Evolutionary conservation across 2,113 vertebrate species (phyloP).

Genomic region (Toxotes jaculatrix): DNA sequence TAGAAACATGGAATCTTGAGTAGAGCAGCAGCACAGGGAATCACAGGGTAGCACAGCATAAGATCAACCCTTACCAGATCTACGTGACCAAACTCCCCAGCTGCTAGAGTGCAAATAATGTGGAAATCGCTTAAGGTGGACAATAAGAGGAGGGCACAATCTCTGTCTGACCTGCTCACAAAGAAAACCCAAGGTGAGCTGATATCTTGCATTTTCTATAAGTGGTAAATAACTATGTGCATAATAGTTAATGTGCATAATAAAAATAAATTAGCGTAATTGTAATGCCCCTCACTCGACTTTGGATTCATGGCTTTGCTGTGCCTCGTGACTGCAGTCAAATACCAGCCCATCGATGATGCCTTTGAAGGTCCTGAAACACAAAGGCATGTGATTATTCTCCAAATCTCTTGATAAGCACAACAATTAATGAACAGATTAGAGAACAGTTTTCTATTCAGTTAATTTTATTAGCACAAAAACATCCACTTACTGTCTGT

Average conservation of each 20-base stretch:
- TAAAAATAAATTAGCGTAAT: not conserved
- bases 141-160: slow-evolving; percentile 54
- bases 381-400: not conserved
- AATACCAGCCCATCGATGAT: slow-evolving; percentile 55
- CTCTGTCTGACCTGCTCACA: slow-evolving; percentile 66
- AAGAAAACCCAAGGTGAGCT: slow-evolving; percentile 20
- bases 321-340: slow-evolving; percentile 54
- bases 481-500: slow-evolving; percentile 80
- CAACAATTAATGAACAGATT: not conserved
- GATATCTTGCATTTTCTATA: not conserved
- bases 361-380: slow-evolving; percentile 76
- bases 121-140: slow-evolving; percentile 79
- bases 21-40: not conserved
- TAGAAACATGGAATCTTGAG: slow-evolving; percentile 52
- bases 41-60: not conserved
- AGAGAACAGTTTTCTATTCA: not conserved
- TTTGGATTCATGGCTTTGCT: slow-evolving; percentile 48
- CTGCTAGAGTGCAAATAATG: slow-evolving; percentile 72
- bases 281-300: slow-evolving; percentile 64
- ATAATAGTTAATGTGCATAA: too few species aligned
- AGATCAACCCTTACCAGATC: slow-evolving; percentile 77
- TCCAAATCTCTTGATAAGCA: not conserved
- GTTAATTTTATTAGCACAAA: not conserved
- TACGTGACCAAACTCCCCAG: slow-evolving; percentile 79
- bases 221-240: not conserved